Evolutionary conservation across 2,113 vertebrate genomes (phyloP), one percentile per base, ranked within the genome.

Genomic region (Eptesicus fuscus): DNA sequence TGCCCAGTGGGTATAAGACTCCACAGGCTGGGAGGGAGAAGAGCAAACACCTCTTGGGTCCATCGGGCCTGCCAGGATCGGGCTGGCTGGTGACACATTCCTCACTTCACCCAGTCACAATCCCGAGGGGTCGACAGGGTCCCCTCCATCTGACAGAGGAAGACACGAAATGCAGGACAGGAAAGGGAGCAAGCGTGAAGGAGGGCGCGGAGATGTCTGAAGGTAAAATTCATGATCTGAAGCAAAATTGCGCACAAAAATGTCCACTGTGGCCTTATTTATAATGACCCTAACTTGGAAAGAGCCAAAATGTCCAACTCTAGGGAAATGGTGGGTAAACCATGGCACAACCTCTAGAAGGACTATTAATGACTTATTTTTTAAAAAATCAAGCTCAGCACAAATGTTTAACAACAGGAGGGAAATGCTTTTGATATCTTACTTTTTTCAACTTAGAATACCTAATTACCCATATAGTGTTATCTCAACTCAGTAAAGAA

Each of bases 101-200:
- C n/a, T 40, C 30, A 6, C 11, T 30, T 32, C 35, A 40, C 10
- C 30, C 6, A 1, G 16, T 61, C 87, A 70, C 51, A 23, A 0
- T 14, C 32, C 51, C 1, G 0, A 14, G 44, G 23, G 77, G 25
- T 25, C 3, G 1, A 35, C 17, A 2, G 28, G 47, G 18, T 30
- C 42, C 14, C 23, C 44, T n/a, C 83, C 73, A 9, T 9, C 2
- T 7, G 17, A 71, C 7, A 37, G 16, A 47, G 63, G 30, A 67
- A 65, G 7, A 14, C 1, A 28, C 0, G 0, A 78, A 25, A 37
- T 37, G 3, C 30, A 20, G 53, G 32, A 4, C 35, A 1, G 20
- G 40, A 22, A 84, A 25, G 9, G 28, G 25, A 42, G 1, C 49
- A 44, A 12, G 28, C 2, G 16, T 8, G 84, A 59, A 23, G 44